A percentile compares a stretch with the other conserved stretches of the same genome.
phyloP scores from a whole-genome alignment of 2,888 invertebrate genomes.

The Patella pellucida region DNA sequence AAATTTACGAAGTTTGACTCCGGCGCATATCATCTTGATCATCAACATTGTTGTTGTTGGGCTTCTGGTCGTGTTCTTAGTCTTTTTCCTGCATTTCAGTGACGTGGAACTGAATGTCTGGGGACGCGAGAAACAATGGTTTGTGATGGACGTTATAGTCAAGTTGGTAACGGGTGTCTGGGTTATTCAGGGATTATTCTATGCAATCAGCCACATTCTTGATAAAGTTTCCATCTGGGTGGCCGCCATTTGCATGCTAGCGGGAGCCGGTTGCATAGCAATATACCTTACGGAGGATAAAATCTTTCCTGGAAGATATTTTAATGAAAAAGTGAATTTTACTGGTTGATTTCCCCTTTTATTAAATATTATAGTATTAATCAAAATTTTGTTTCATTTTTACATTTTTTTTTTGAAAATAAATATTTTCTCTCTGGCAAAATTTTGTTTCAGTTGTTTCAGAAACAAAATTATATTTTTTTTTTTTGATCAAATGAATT shows the following conservation, averaged over 20 bases:
- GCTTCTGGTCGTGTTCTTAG: constrained; percentile 25
- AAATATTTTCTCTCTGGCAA: no score
- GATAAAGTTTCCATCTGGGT: neutral
- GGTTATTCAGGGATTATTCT: constrained; percentile 30
- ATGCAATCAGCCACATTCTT: neutral
- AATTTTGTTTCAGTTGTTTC: no score
- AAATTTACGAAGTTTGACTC: constrained; percentile 33
- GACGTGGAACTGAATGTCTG: constrained; percentile 39
- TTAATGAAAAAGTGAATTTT: no score
- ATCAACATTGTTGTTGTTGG: constrained; percentile 31
- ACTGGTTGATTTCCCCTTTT: no score
- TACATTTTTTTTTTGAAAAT: no score
- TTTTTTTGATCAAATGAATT: no score
- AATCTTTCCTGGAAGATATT: neutral
- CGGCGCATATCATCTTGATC: constrained; percentile 38
- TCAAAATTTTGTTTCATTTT: no score
- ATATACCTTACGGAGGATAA: neutral
- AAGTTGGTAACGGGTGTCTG: constrained; percentile 37
- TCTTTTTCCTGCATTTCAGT: constrained; percentile 34
- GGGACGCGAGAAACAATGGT: constrained; percentile 35
- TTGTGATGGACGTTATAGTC: constrained; percentile 31
- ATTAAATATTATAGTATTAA: no score
- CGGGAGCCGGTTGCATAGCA: neutral
- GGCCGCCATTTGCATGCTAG: neutral
- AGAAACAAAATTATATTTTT: no score